Percentiles rank a stretch among this genome's conserved stretches.
Evolutionary conservation across 2,113 vertebrate species (phyloP).

Genomic region (Aepyceros melampus): DNA sequence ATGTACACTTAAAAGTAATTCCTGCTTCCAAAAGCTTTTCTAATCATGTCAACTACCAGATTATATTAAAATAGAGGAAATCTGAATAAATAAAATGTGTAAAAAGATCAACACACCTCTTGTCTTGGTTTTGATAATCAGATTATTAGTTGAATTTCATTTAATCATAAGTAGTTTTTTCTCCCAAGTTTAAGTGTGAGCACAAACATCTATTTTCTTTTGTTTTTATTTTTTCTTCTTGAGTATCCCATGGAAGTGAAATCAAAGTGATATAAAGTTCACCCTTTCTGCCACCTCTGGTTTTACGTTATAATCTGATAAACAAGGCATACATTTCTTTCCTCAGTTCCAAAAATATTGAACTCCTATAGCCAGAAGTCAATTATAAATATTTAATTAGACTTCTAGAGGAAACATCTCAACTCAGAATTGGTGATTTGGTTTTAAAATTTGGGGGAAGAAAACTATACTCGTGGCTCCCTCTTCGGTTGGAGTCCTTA

Average conservation of each 20-base stretch:
- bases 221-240: background rate
- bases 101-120: slow-evolving; percentile 35
- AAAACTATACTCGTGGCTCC: background rate
- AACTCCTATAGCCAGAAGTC: background rate
- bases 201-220: slow-evolving; percentile 23
- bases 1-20: background rate
- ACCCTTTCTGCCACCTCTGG: background rate
- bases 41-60: background rate
- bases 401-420: background rate
- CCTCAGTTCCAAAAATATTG: slow-evolving; percentile 13
- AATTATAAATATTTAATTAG: slow-evolving; percentile 29
- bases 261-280: background rate
- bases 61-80: slow-evolving; percentile 56
- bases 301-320: slow-evolving; percentile 15
- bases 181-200: slow-evolving; percentile 30
- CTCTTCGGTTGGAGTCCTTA: background rate
- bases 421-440: background rate
- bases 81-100: slow-evolving; percentile 4
- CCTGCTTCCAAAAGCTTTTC: background rate
- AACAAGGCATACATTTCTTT: background rate
- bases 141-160: slow-evolving; percentile 55
- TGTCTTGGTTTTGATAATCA: slow-evolving; percentile 53
- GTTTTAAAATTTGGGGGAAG: background rate
- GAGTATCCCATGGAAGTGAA: slow-evolving; percentile 17
- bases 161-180: slow-evolving; percentile 49